phyloP scores from a whole-genome alignment of 2,888 invertebrate genomes.

The Alviniconcha strummeri region DNA sequence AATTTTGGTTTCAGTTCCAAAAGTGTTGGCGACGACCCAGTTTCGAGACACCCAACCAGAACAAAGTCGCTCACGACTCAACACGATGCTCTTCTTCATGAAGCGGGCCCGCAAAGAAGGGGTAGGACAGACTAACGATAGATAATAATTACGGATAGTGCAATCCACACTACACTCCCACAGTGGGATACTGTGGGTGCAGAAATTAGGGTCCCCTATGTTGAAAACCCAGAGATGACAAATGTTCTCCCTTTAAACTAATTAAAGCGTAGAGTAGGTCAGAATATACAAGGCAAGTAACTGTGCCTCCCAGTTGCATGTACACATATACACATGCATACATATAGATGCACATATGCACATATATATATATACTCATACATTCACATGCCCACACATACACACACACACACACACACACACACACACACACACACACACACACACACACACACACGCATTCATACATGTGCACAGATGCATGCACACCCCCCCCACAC shows the following conservation, averaged over 20 bases:
- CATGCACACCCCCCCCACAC: no score
- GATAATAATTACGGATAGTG: neutral
- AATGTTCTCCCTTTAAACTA: no score
- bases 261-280: neutral
- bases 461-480: no score
- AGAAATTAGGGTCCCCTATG: neutral
- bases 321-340: neutral
- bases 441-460: no score
- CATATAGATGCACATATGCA: neutral
- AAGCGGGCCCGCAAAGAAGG: constrained; percentile 33
- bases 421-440: no score
- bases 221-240: no score
- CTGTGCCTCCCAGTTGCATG: no score
- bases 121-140: constrained; percentile 27
- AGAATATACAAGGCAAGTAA: neutral
- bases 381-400: no score
- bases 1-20: constrained; percentile 31
- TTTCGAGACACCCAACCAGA: constrained; percentile 32
- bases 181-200: neutral
- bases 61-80: constrained; percentile 30
- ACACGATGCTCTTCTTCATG: constrained; percentile 38
- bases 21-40: constrained; percentile 32
- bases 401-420: no score
- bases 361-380: no score
- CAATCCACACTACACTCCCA: neutral